These are phyloP conservation scores for Ciconia nigra DNA, from an alignment of 2,797 vertebrate species.

Conservation along the genomic window DNA sequence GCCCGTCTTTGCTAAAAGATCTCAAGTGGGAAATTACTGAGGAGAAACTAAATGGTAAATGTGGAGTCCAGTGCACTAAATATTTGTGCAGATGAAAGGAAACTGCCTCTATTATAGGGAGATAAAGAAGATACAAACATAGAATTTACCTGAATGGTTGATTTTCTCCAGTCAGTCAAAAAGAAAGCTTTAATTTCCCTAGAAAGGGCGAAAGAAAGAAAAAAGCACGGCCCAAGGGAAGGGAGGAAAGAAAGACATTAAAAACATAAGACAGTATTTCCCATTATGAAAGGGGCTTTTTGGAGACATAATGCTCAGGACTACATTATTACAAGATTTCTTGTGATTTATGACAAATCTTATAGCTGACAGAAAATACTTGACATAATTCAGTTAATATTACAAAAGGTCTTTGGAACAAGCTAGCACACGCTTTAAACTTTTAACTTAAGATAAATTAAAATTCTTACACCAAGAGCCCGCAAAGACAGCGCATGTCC, in stretches of 20 bases:
- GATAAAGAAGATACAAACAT: not conserved
- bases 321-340: constrained; percentile 47
- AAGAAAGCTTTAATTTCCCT: constrained; percentile 37
- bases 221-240: constrained; percentile 55
- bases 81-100: constrained; percentile 3
- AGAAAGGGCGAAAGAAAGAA: constrained; percentile 35
- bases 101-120: not conserved
- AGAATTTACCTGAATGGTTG: not conserved
- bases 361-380: constrained; percentile 51
- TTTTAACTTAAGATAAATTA: constrained; percentile 33
- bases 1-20: not conserved
- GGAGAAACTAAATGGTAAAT: not conserved
- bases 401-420: constrained; percentile 41
- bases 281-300: constrained; percentile 53
- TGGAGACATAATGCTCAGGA: constrained; percentile 43
- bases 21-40: not conserved
- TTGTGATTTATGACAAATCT: constrained; percentile 59
- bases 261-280: constrained; percentile 39
- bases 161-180: constrained; percentile 23
- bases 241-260: constrained; percentile 51
- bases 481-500: not conserved
- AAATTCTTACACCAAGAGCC: constrained; percentile 26
- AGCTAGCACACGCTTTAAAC: constrained; percentile 50
- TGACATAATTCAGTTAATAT: constrained; percentile 60
- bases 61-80: not conserved